Conservation (phyloP, 37 sponge, comb jelly and placozoan genomes). For the Tethya wilhelma region DNA sequence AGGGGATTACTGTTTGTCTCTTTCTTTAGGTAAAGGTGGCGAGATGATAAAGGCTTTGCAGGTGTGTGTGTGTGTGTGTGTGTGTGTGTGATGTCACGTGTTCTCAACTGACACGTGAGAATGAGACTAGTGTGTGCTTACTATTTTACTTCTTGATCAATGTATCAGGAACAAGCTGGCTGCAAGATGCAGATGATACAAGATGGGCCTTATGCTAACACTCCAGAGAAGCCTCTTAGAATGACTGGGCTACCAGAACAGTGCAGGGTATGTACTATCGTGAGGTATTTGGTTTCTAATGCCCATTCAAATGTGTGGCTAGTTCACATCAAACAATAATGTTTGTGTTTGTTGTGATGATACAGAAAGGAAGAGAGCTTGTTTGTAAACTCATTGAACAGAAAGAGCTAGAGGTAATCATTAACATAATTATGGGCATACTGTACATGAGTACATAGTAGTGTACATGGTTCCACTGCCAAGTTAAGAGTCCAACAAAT, state of each 20-base stretch:
- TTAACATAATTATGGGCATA: no score
- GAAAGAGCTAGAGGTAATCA: no score
- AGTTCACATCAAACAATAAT: not conserved
- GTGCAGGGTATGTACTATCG: constrained; percentile 64
- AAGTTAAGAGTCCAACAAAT: no score
- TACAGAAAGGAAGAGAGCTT: constrained; percentile 81
- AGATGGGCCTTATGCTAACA: constrained; percentile 82
- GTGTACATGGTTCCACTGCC: not conserved
- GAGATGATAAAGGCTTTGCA: constrained; percentile 88
- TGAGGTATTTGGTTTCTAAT: no score
- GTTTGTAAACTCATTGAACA: constrained; percentile 79
- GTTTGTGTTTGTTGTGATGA: not conserved
- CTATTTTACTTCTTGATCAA: not conserved
- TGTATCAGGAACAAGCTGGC: constrained; percentile 92
- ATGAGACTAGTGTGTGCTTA: not conserved
- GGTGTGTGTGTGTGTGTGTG: constrained; percentile 26
- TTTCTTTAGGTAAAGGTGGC: constrained; percentile 82
- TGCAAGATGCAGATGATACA: constrained; percentile 98
- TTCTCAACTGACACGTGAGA: not conserved
- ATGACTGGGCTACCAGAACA: constrained; percentile 70
- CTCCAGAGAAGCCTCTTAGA: constrained; percentile 93
- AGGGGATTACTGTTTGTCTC: not conserved
- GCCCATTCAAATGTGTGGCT: no score
- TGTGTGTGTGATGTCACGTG: not conserved
- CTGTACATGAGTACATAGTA: not conserved